Evolutionary conservation across 2,797 vertebrate species (phyloP).

Genomic region (Gymnopithys bicolor): DNA sequence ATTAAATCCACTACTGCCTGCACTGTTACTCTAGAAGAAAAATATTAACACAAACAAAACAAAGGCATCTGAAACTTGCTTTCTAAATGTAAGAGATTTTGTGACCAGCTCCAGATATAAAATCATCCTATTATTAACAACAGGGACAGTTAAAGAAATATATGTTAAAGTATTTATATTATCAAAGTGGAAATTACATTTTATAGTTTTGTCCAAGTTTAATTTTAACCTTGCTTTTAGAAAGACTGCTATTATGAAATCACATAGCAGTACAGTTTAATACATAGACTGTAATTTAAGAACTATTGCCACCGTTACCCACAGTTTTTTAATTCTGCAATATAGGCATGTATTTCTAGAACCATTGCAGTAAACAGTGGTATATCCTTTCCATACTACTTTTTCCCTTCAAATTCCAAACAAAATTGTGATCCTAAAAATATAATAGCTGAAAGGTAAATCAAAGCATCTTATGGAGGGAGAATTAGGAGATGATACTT

Average conservation of each 20-base stretch:
- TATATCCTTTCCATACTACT: background rate
- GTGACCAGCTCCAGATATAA: background rate
- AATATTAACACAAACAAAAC: conserved; percentile 8
- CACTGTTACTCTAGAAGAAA: background rate
- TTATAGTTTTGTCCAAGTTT: background rate
- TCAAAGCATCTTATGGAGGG: background rate
- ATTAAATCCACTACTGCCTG: background rate
- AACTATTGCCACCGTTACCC: no score
- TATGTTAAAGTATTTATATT: background rate
- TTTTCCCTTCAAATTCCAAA: background rate
- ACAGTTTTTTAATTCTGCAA: background rate
- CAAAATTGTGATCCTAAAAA: background rate
- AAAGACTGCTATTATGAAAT: background rate
- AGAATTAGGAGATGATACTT: background rate
- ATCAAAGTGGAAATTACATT: background rate
- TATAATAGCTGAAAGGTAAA: background rate
- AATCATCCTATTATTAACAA: background rate
- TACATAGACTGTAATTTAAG: background rate
- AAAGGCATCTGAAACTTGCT: background rate
- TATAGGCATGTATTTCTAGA: background rate
- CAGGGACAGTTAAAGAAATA: background rate
- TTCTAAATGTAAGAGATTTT: background rate
- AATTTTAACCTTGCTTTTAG: background rate
- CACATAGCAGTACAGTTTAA: background rate
- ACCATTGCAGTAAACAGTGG: background rate